Evolutionary conservation across 2,113 vertebrate genomes (phyloP).

Genomic region (Crotalus tigris): DNA sequence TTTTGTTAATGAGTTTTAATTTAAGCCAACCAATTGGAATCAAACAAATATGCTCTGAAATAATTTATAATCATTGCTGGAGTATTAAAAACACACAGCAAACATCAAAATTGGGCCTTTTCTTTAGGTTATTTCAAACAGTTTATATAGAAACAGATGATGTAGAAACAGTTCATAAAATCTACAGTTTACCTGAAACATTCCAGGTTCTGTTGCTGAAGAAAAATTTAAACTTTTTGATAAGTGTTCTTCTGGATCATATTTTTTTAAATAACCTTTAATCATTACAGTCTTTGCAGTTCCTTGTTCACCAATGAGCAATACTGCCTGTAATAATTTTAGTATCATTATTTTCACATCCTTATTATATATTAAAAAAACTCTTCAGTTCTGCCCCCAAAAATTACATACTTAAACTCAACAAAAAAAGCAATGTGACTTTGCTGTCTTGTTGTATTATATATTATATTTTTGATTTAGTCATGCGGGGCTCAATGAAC

Average conservation of each 20-base stretch:
- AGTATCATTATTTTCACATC: not conserved
- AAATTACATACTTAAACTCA: not conserved
- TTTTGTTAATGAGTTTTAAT: not conserved
- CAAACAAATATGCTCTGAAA: not conserved
- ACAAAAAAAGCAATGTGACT: not conserved
- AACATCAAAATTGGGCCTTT: not conserved
- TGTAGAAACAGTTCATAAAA: not conserved
- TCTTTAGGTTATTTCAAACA: not conserved
- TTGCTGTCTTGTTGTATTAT: not conserved
- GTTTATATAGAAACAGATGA: not conserved
- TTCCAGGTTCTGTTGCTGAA: conserved; percentile 76
- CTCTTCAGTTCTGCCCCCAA: not conserved
- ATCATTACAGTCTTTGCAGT: conserved; percentile 80
- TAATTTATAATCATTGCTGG: not conserved
- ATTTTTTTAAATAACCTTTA: conserved; percentile 76
- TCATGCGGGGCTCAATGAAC: not conserved
- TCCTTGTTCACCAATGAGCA: conserved; percentile 78
- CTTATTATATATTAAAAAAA: not conserved
- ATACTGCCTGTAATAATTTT: conserved; percentile 67
- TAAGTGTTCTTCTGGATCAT: conserved; percentile 72
- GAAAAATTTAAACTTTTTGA: conserved; percentile 77
- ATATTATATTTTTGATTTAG: not conserved
- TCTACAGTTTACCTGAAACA: conserved; percentile 73
- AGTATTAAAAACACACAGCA: not conserved
- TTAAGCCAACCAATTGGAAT: not conserved